These are phyloP conservation scores for Nematopogon swammerdamellus DNA, from an alignment of 2,888 invertebrate genomes.

Conservation along the genomic window DNA sequence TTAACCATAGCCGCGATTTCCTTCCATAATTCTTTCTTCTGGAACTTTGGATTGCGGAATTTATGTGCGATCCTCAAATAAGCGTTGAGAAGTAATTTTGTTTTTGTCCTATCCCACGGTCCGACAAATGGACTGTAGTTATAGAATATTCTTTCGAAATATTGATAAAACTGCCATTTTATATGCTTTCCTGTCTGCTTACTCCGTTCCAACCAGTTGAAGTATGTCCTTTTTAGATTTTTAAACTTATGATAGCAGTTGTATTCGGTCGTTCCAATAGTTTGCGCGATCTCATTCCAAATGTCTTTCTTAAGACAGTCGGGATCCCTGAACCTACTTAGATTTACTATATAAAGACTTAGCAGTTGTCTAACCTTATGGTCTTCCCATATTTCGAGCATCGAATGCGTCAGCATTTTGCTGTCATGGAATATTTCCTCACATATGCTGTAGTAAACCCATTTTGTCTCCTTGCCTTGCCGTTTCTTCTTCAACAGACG, in stretches of 20 bases:
- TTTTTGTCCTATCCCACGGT: slow-evolving; percentile 34
- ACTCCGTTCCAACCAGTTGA: slow-evolving; percentile 31
- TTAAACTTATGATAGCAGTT: slow-evolving; percentile 47
- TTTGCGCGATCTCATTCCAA: slow-evolving; percentile 40
- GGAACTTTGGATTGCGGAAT: slow-evolving; percentile 33
- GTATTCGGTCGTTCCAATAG: slow-evolving; percentile 34
- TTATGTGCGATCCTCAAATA: slow-evolving; percentile 35
- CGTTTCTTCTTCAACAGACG: slow-evolving; percentile 39
- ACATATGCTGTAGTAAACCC: slow-evolving; percentile 37
- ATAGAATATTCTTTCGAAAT: slow-evolving; percentile 41
- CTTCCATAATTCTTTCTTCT: slow-evolving; percentile 43
- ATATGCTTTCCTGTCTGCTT: slow-evolving; percentile 28
- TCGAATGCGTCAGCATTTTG: slow-evolving; percentile 25
- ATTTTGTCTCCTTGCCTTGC: slow-evolving; percentile 38
- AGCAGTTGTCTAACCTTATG: slow-evolving; percentile 31
- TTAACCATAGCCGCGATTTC: slow-evolving; percentile 31
- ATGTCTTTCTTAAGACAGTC: slow-evolving; percentile 35
- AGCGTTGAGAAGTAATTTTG: slow-evolving; percentile 27
- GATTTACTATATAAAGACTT: slow-evolving; percentile 34
- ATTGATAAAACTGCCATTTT: slow-evolving; percentile 38
- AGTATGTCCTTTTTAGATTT: slow-evolving; percentile 39
- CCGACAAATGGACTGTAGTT: slow-evolving; percentile 29
- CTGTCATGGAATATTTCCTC: slow-evolving; percentile 42
- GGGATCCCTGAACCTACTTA: slow-evolving; percentile 27
- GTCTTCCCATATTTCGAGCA: slow-evolving; percentile 40